These are phyloP conservation scores for Rhinoraja longicauda DNA, from an alignment of 2,797 vertebrate genomes.

Conservation along the genomic window DNA sequence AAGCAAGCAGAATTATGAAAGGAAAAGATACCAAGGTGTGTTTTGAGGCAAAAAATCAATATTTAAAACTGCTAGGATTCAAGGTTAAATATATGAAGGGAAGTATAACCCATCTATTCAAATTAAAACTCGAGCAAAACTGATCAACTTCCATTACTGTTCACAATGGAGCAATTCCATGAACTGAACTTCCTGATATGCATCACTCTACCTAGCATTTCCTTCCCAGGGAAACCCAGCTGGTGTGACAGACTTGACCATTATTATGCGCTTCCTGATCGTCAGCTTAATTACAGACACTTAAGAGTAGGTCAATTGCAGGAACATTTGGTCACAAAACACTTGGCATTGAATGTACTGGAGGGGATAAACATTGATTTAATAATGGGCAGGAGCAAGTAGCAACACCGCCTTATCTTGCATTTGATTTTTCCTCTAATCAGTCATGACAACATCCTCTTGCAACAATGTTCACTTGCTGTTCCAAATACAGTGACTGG, in stretches of 20 bases:
- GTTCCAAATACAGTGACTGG: neutral
- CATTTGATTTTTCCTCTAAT: neutral
- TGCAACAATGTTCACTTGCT: neutral
- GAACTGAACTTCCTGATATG: neutral
- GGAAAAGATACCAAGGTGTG: neutral
- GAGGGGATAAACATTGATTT: neutral
- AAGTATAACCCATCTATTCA: neutral
- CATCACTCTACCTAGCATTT: neutral
- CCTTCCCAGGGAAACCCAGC: neutral
- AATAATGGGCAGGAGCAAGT: neutral
- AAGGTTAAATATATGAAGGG: neutral
- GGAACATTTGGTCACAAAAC: neutral
- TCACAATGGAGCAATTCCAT: neutral
- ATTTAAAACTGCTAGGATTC: neutral
- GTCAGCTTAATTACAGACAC: neutral
- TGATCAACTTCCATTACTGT: neutral
- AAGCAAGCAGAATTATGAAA: neutral
- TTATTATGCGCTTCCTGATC: conserved; percentile 5
- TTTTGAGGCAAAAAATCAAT: neutral
- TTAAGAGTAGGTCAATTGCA: neutral
- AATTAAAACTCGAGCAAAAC: neutral
- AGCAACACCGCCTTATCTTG: neutral
- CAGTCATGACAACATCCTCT: neutral
- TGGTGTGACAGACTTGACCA: neutral
- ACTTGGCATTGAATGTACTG: neutral